A percentile compares a stretch with the other conserved stretches of the same genome.
Conservation (phyloP, 2,113 vertebrate species). For the Pelecanoides urinatrix region DNA sequence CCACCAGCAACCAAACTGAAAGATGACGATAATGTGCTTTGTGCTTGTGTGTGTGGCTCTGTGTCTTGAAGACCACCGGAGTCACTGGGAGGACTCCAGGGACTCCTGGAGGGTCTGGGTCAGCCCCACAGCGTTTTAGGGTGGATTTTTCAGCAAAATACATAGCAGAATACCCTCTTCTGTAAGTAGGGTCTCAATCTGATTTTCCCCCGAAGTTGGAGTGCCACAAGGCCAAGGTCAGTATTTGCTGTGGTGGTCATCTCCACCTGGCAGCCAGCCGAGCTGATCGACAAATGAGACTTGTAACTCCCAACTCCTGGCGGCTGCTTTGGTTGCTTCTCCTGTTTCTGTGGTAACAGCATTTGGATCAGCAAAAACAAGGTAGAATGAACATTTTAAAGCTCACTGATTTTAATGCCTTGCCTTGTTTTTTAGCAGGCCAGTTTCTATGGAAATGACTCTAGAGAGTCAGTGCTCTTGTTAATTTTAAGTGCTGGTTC, state of each 20-base stretch:
- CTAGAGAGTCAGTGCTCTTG: neutral
- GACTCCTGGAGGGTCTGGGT: neutral
- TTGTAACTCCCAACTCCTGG: neutral
- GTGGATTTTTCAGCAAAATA: neutral
- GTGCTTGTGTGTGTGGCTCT: neutral
- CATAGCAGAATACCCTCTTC: neutral
- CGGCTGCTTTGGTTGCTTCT: neutral
- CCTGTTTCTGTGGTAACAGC: slow-evolving; percentile 62
- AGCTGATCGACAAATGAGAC: neutral
- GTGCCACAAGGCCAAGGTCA: neutral
- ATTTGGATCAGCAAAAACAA: slow-evolving; percentile 35
- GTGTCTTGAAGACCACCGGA: neutral
- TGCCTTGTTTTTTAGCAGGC: slow-evolving; percentile 29
- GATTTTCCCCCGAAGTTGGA: neutral
- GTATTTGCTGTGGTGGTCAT: neutral
- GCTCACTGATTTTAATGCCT: slow-evolving; percentile 21
- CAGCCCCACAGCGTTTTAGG: neutral
- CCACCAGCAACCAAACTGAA: neutral
- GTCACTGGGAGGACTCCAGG: neutral
- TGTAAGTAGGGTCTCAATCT: neutral
- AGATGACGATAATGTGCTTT: neutral
- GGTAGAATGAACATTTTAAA: slow-evolving; percentile 28
- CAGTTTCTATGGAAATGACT: slow-evolving; percentile 58
- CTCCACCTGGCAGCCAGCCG: neutral
- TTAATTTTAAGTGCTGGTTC: slow-evolving; percentile 2